Conservation (phyloP, 2,113 vertebrate genomes). For the Spermophilus dauricus region DNA sequence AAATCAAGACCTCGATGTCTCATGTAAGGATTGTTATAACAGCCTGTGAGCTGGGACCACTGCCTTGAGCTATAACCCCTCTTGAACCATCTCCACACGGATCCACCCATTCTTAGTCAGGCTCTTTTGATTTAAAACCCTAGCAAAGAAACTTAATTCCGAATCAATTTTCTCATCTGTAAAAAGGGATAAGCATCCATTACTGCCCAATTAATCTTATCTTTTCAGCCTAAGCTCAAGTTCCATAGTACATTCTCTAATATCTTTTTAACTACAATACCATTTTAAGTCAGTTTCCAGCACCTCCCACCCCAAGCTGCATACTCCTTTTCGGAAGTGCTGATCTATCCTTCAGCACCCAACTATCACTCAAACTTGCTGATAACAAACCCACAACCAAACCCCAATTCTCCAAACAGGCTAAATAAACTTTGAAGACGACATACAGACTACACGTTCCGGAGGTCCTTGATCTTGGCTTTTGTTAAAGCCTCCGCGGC, state of each 20-base stretch:
- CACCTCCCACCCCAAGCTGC: background rate
- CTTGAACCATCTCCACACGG: background rate
- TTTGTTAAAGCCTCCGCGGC: conserved; percentile 87
- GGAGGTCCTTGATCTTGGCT: conserved; percentile 97
- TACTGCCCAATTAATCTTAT: background rate
- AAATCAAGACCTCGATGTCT: background rate
- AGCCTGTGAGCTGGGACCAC: background rate
- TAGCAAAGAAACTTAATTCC: background rate
- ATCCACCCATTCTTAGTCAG: background rate
- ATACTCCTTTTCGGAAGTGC: background rate
- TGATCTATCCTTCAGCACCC: background rate
- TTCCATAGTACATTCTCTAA: background rate
- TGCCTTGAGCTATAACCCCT: background rate
- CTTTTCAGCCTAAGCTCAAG: background rate
- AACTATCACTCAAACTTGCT: background rate
- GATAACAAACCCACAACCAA: background rate
- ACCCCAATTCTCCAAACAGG: background rate
- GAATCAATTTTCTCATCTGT: background rate
- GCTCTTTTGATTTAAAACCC: background rate
- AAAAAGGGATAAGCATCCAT: background rate
- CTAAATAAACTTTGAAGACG: fast-evolving
- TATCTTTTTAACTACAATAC: background rate
- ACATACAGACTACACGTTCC: conserved; percentile 96
- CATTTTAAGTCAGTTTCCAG: background rate
- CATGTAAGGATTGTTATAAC: background rate